Percentiles rank a stretch among this genome's conserved stretches.
Evolutionary conservation across 2,113 vertebrate species (phyloP).

Genomic region (Lophura nycthemera): DNA sequence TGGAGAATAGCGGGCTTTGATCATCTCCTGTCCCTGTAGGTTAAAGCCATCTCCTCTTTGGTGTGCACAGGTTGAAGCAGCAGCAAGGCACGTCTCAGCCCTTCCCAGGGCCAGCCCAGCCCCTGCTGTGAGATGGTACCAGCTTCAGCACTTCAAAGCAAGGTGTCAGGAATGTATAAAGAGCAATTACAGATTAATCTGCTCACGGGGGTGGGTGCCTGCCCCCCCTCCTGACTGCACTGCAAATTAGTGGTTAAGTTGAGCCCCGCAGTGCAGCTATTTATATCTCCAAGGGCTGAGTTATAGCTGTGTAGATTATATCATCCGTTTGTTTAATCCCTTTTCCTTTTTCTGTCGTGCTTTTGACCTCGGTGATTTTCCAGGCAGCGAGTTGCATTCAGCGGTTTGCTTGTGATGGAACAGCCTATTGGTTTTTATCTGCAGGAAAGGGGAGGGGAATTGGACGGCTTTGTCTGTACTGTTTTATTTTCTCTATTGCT

Average conservation of each 20-base stretch:
- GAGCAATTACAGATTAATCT: conserved; percentile 38
- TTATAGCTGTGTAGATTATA: conserved; percentile 34
- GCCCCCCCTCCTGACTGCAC: background rate
- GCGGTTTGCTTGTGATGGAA: conserved; percentile 15
- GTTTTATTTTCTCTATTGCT: conserved; percentile 17
- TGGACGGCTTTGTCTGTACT: conserved; percentile 1
- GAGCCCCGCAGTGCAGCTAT: conserved; percentile 23
- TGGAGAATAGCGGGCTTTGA: background rate
- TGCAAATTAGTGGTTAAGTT: conserved; percentile 8
- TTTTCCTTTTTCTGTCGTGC: conserved; percentile 49
- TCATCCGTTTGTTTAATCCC: conserved; percentile 56
- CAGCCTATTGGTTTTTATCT: background rate
- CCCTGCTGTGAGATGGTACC: background rate
- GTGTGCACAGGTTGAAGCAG: background rate
- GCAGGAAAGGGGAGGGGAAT: conserved; percentile 46
- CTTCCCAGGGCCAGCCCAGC: background rate
- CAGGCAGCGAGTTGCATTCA: conserved; percentile 29
- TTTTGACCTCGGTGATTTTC: conserved; percentile 61
- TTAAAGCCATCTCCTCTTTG: background rate
- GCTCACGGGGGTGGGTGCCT: conserved; percentile 8
- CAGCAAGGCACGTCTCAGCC: background rate
- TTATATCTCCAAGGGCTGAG: conserved; percentile 37
- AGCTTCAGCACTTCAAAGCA: conserved; percentile 9
- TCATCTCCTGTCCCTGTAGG: background rate
- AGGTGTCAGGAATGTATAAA: conserved; percentile 26